These are phyloP conservation scores for Eupithecia exiguata DNA, from an alignment of 2,888 invertebrate genomes.

Conservation along the genomic window DNA sequence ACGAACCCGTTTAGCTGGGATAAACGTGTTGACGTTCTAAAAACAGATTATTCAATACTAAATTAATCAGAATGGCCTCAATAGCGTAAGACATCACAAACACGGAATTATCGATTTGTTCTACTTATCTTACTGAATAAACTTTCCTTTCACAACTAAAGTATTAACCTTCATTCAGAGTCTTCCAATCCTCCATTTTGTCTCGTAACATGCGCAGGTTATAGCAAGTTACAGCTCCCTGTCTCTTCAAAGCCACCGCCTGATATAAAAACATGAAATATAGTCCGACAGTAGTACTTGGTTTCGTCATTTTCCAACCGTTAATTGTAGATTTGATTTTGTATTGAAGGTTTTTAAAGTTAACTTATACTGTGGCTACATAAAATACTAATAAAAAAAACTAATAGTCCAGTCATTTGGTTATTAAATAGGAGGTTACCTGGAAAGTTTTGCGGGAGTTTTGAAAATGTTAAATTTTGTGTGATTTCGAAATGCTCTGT, in stretches of 20 bases:
- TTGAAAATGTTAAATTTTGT: too few species aligned
- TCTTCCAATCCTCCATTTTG: slow-evolving; percentile 49
- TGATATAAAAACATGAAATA: slow-evolving; percentile 79
- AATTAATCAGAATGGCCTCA: too few species aligned
- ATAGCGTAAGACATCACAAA: background rate
- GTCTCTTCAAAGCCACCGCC: slow-evolving; percentile 79
- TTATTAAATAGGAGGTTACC: too few species aligned
- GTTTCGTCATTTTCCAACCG: slow-evolving; percentile 16
- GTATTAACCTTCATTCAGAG: background rate
- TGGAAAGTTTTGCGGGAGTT: too few species aligned
- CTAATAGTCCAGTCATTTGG: background rate
- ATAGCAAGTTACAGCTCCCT: slow-evolving; percentile 66
- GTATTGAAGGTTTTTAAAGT: slow-evolving; percentile 1
- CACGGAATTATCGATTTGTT: background rate
- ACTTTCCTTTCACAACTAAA: background rate
- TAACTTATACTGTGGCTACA: background rate
- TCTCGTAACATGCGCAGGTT: slow-evolving; percentile 78
- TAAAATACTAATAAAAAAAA: background rate
- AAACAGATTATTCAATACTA: too few species aligned
- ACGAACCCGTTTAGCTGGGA: too few species aligned
- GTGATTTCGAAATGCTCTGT: too few species aligned
- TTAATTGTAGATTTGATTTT: slow-evolving; percentile 15
- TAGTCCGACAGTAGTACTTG: background rate
- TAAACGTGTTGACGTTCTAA: too few species aligned
- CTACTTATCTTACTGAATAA: background rate